Evolutionary conservation across 2,797 vertebrate genomes (phyloP), one percentile per base, ranked within the genome.

Genomic region (Poecilia gillii): DNA sequence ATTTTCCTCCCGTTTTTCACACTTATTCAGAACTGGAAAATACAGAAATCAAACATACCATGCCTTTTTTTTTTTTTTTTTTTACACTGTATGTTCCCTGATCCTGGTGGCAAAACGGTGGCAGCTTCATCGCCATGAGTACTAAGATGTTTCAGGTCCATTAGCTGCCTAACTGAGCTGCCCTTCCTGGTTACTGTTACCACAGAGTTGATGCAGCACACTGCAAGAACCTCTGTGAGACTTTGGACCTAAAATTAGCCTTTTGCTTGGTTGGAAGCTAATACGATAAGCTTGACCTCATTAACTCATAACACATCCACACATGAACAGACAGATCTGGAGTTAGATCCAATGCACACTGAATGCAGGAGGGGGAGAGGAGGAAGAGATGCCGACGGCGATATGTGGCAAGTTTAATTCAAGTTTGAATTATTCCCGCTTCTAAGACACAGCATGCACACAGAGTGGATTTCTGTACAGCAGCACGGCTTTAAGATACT

Each of bases 231-330:
- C 53, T 81, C 83, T 59, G 47, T 43, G 75, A 7, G 12, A 81
- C 83, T 75, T 46, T 31, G 47, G 75, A 83, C 76, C 87, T 92
- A 89, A 91, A 91, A 91, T 90, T 91, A 93, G 88, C 75, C 4
- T 85, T 39, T 20, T 31, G 62, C 78, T 79, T 78, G 81, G 87
- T 84, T 88, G 62, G 39, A 85, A 81, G 88, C 85, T 89, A 91
- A 89, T 78, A 43, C 53, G 36, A 78, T 76, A 82, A 78, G 84
- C 83, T 91, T 92, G 92, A 88, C 90, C 94, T 92, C 90, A 90
- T 95, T 93, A 91, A 87, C 88, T 93, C 83, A 75, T 72, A 49
- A 74, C 66, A 83, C 57, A 82, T 84, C 76, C 84, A 76, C 84
- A 91, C 81, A 82, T 64, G 80, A 72, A 76, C 1, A 16, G 28